Percentiles rank a stretch among this genome's conserved stretches.
These are phyloP conservation scores for Malthinus flaveolus DNA, from an alignment of 2,888 invertebrate species.

Conservation along the genomic window DNA sequence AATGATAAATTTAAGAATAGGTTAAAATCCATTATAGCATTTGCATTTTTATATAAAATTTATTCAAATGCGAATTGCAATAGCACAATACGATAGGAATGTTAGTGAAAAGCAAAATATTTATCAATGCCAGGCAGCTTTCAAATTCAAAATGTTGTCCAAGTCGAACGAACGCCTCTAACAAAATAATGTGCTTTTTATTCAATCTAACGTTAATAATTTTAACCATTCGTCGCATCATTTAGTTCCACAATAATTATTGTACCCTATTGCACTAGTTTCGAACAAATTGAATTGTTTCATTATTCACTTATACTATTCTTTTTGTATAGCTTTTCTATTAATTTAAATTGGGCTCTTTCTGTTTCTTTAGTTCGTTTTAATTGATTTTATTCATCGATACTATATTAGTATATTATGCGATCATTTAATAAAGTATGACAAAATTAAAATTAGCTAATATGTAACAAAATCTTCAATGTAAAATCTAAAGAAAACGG, in stretches of 20 bases:
- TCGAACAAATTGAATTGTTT: conserved; percentile 4
- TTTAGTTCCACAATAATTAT: background rate
- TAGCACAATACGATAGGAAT: conserved; percentile 12
- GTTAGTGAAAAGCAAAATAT: conserved; percentile 17
- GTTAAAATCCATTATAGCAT: conserved; percentile 1
- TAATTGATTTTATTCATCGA: too few relatives aligned
- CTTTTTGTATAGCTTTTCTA: too few relatives aligned
- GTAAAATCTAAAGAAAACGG: too few relatives aligned
- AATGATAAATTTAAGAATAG: background rate
- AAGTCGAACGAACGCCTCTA: conserved; percentile 14
- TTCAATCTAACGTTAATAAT: conserved; percentile 21
- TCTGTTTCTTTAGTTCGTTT: too few relatives aligned
- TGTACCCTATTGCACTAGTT: background rate
- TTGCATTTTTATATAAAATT: conserved; percentile 7
- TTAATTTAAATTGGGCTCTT: too few relatives aligned
- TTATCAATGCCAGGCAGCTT: conserved; percentile 18
- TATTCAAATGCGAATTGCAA: conserved; percentile 13
- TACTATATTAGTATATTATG: too few relatives aligned
- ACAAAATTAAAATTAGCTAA: too few relatives aligned
- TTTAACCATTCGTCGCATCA: conserved; percentile 16
- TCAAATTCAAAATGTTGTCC: conserved; percentile 21
- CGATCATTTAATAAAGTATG: too few relatives aligned
- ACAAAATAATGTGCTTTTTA: conserved; percentile 14
- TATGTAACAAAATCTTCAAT: too few relatives aligned
- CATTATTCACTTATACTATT: too few relatives aligned